Conservation (phyloP, 2,113 vertebrate genomes). For the Tragelaphus imberbis region DNA sequence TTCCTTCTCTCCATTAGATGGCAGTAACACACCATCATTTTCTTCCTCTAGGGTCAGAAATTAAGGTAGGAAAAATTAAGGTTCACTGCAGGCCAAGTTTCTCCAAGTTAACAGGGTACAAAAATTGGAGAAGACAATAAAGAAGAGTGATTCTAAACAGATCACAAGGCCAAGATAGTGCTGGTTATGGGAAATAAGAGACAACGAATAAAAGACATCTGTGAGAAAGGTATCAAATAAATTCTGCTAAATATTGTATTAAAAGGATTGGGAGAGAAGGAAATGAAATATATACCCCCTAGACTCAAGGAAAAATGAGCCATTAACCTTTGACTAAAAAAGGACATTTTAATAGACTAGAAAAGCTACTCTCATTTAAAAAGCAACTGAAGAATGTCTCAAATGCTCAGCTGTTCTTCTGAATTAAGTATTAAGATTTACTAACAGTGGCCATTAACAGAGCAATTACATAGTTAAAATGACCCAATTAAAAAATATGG, state of each 20-base stretch:
- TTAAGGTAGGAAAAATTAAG: neutral
- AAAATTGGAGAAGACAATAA: neutral
- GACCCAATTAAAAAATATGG: neutral
- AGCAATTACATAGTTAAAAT: neutral
- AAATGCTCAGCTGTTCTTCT: neutral
- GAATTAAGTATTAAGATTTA: neutral
- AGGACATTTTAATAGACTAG: neutral
- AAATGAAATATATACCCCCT: neutral
- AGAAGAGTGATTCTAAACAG: neutral
- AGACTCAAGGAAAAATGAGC: neutral
- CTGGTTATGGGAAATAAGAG: neutral
- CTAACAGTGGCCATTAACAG: neutral
- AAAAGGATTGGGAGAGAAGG: neutral
- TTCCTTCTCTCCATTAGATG: conserved; percentile 32
- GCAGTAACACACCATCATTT: neutral
- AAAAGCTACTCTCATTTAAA: neutral
- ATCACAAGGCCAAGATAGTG: neutral
- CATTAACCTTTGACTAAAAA: neutral
- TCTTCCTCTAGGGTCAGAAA: accelerated
- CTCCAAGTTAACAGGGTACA: neutral
- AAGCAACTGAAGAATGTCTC: neutral
- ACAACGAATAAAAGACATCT: neutral
- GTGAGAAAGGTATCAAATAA: neutral
- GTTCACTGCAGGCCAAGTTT: neutral
- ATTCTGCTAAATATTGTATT: neutral